Evolutionary conservation across 2,113 vertebrate genomes (phyloP).

Genomic region (Panthera leo): DNA sequence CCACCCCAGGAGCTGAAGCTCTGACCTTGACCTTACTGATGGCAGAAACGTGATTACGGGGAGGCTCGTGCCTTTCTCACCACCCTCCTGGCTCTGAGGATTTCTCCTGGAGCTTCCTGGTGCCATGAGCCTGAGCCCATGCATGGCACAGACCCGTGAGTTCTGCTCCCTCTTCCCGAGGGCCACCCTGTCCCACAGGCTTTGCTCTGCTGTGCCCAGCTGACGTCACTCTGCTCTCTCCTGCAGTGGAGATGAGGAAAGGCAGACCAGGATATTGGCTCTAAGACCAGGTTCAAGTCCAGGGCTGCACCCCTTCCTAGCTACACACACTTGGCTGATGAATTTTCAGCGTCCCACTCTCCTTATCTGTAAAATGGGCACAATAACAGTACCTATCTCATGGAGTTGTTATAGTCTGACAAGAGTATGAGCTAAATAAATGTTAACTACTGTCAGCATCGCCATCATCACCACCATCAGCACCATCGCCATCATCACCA

Average conservation of each 20-base stretch:
- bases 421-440: background rate
- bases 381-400: background rate
- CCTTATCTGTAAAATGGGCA: background rate
- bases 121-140: background rate
- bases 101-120: background rate
- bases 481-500: accelerated
- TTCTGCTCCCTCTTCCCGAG: background rate
- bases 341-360: background rate
- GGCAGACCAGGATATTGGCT: background rate
- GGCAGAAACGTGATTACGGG: background rate
- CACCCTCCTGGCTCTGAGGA: background rate
- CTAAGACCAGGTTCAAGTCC: background rate
- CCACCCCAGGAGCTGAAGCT: background rate
- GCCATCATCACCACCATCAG: accelerated
- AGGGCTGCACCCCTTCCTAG: background rate
- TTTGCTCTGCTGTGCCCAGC: background rate
- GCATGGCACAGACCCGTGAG: background rate
- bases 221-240: background rate
- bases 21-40: background rate
- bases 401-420: background rate
- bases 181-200: background rate
- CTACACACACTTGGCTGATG: background rate
- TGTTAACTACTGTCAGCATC: background rate
- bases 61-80: background rate
- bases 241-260: background rate